Conservation (phyloP, 2,113 vertebrate species). For the Takifugu bimaculatus region DNA sequence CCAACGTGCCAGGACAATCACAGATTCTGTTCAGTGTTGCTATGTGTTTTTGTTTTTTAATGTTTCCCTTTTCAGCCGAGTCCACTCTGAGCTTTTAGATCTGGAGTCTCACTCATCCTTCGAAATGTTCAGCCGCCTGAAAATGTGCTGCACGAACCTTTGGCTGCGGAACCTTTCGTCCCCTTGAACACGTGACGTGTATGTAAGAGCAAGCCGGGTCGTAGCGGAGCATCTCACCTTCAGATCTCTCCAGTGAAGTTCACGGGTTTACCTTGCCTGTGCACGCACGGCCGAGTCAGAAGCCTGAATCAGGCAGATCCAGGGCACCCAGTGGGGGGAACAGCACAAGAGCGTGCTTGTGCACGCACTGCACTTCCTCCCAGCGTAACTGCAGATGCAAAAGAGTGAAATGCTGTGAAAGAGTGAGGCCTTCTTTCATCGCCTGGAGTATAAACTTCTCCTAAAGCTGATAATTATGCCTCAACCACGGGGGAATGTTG, state of each 20-base stretch:
- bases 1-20: constrained; percentile 44
- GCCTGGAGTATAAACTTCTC: constrained; percentile 41
- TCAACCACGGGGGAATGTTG: constrained; percentile 46
- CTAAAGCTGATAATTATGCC: constrained; percentile 53
- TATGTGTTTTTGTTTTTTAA: constrained; percentile 15
- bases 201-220: constrained; percentile 6
- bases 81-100: constrained; percentile 35
- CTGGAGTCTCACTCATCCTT: constrained; percentile 24
- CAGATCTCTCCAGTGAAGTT: constrained; percentile 35
- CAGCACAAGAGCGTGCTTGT: constrained; percentile 26
- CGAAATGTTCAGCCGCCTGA: constrained; percentile 33
- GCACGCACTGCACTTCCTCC: constrained; percentile 19
- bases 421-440: constrained; percentile 23
- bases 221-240: constrained; percentile 32
- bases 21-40: constrained; percentile 41
- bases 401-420: constrained; percentile 25
- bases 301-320: constrained; percentile 56
- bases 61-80: constrained; percentile 15
- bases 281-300: constrained; percentile 32
- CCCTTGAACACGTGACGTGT: not conserved
- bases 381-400: constrained; percentile 9
- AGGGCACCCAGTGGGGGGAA: constrained; percentile 42
- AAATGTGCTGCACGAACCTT: not conserved
- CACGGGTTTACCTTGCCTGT: constrained; percentile 11
- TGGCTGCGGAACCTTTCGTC: not conserved